A percentile compares a stretch with the other conserved stretches of the same genome.
These are phyloP conservation scores for Julus scandinavius DNA, from an alignment of 2,888 invertebrate species.

Conservation along the genomic window DNA sequence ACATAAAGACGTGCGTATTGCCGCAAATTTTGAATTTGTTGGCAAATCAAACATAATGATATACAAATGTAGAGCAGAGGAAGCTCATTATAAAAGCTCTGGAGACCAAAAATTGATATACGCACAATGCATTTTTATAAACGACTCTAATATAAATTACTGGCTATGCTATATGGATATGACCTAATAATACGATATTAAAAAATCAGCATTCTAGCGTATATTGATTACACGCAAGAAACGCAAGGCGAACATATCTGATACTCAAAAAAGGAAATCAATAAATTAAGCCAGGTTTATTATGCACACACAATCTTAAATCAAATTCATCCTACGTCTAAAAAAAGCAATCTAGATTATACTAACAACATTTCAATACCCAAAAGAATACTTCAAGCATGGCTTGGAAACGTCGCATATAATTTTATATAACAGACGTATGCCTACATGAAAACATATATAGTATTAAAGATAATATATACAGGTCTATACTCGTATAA, in stretches of 20 bases:
- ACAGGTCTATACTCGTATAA: not conserved
- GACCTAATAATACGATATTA: slow-evolving; percentile 3
- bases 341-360: not conserved
- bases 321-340: not conserved
- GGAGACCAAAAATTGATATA: slow-evolving; percentile 38
- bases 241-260: not conserved
- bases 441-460: not conserved
- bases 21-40: slow-evolving; percentile 18
- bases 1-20: not conserved
- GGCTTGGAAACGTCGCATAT: not conserved
- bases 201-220: slow-evolving; percentile 14
- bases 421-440: not conserved
- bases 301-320: not conserved
- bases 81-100: slow-evolving; percentile 36
- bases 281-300: slow-evolving; percentile 36
- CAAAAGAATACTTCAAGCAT: not conserved
- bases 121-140: not conserved
- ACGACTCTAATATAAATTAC: slow-evolving; percentile 21
- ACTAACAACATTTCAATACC: not conserved
- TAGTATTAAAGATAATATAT: not conserved
- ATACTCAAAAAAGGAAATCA: not conserved
- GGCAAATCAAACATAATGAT: slow-evolving; percentile 6
- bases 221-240: slow-evolving; percentile 3
- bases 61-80: not conserved
- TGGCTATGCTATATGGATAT: not conserved